Evolutionary conservation across 1,140 invertebrate species (phyloP).

Genomic region (Drepana arcuata): DNA sequence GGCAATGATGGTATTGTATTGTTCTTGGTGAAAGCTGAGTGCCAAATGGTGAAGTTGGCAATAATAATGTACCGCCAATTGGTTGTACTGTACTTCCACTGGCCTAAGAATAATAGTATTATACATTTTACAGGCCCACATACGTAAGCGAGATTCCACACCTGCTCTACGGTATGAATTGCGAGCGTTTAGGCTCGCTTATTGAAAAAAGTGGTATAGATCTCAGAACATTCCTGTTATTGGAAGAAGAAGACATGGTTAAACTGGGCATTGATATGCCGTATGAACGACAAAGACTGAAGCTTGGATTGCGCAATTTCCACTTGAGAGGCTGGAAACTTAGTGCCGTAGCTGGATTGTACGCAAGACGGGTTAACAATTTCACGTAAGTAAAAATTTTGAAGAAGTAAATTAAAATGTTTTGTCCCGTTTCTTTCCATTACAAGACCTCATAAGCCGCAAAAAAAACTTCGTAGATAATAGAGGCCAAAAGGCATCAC

Average conservation of each 20-base stretch:
- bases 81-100: too few species aligned
- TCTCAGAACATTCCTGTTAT: constrained; percentile 68
- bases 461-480: too few species aligned
- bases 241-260: constrained; percentile 68
- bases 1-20: too few species aligned
- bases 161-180: constrained; percentile 72
- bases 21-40: too few species aligned
- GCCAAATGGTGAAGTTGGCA: too few species aligned
- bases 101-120: too few species aligned
- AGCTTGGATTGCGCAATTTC: constrained; percentile 63
- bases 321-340: constrained; percentile 71
- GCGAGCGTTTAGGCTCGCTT: constrained; percentile 52
- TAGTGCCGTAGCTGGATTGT: constrained; percentile 47
- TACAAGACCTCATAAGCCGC: too few species aligned
- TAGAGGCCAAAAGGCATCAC: too few species aligned
- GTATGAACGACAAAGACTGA: constrained; percentile 69
- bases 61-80: too few species aligned
- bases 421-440: too few species aligned
- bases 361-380: constrained; percentile 28
- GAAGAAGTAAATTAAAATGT: too few species aligned
- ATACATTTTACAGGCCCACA: constrained; percentile 39
- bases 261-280: constrained; percentile 69
- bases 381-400: constrained; percentile 24
- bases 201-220: constrained; percentile 59
- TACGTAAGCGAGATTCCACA: constrained; percentile 49